These are phyloP conservation scores for Aphaenogaster rudis DNA, from an alignment of 1,140 invertebrate species.

Conservation along the genomic window DNA sequence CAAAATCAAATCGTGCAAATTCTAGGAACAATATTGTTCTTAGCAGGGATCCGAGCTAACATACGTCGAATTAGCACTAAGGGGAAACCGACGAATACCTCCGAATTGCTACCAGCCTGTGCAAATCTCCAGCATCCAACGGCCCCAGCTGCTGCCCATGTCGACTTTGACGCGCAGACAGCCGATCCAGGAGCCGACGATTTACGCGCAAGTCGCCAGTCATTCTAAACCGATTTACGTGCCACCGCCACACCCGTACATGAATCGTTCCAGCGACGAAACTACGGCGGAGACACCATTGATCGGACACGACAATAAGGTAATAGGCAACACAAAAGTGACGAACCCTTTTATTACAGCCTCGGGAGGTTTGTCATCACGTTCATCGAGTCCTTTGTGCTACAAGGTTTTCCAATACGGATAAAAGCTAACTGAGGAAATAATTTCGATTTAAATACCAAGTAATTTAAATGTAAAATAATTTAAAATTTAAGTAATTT, in stretches of 20 bases:
- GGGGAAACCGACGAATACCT: conserved; percentile 83
- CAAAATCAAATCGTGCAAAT: not conserved
- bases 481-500: not conserved
- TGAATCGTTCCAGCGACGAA: conserved; percentile 83
- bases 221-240: conserved; percentile 85
- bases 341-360: not conserved
- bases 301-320: conserved; percentile 86
- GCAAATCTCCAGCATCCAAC: conserved; percentile 85
- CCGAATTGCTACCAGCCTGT: conserved; percentile 85
- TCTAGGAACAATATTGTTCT: conserved; percentile 63
- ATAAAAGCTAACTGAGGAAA: not conserved
- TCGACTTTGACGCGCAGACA: conserved; percentile 87
- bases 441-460: not conserved
- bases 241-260: conserved; percentile 84
- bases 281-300: conserved; percentile 85
- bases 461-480: not conserved
- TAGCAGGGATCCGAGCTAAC: conserved; percentile 87
- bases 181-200: conserved; percentile 88
- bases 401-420: not conserved
- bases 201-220: conserved; percentile 89
- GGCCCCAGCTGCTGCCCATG: conserved; percentile 84
- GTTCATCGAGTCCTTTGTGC: not conserved
- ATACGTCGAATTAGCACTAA: conserved; percentile 88
- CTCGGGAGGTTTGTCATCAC: not conserved
- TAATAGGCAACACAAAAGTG: conserved; percentile 65